A percentile compares a stretch with the other conserved stretches of the same genome.
Conservation (phyloP, 2,797 vertebrate species). For the Cottoperca gobio region DNA sequence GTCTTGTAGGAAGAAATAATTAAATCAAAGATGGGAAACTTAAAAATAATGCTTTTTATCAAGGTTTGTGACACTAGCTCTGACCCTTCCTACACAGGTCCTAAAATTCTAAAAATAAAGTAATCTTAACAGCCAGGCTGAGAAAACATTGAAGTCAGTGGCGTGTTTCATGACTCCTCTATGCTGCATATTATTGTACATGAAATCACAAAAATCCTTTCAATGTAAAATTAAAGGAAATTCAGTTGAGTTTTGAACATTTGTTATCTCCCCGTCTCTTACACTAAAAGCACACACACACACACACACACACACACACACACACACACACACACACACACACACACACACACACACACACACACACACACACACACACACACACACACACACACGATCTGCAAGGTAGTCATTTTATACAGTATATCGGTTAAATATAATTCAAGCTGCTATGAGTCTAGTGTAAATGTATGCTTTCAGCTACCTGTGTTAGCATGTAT, state of each 20-base stretch:
- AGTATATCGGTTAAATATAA: background rate
- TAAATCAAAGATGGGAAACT: background rate
- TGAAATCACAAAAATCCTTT: conserved; percentile 7
- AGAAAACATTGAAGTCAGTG: conserved; percentile 6
- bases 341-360: no score
- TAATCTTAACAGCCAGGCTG: background rate
- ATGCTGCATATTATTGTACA: background rate
- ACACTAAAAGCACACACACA: background rate
- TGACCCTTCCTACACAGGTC: background rate
- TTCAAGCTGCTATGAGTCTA: conserved; percentile 9
- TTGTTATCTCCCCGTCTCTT: conserved; percentile 3
- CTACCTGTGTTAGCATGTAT: conserved; percentile 82
- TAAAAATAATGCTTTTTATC: background rate
- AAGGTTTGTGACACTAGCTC: background rate
- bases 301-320: background rate
- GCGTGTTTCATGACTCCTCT: conserved; percentile 3
- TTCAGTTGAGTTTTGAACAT: conserved; percentile 19
- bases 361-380: no score
- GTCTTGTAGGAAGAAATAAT: background rate
- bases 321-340: no score
- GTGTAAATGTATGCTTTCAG: conserved; percentile 12
- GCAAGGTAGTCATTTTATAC: background rate
- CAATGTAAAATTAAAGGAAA: conserved; percentile 30
- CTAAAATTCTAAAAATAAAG: background rate
- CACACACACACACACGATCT: no score